Evolutionary conservation across 2,113 vertebrate species (phyloP).

Genomic region (Elephantulus edwardii): DNA sequence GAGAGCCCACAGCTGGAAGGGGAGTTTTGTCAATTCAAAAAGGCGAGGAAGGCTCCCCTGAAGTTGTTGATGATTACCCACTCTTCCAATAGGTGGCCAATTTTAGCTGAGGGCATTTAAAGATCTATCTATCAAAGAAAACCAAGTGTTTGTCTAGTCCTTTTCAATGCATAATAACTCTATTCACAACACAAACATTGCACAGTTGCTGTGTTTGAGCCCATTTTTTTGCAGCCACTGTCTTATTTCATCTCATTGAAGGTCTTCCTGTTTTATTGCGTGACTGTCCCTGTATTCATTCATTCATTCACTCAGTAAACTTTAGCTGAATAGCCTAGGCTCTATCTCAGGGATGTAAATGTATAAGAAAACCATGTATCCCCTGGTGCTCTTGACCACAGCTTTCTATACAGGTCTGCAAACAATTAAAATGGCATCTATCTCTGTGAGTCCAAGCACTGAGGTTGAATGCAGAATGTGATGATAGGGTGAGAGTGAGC

Average conservation of each 20-base stretch:
- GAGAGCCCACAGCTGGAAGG: slow-evolving; percentile 36
- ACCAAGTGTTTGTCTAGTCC: too few relatives aligned
- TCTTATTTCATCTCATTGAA: not conserved
- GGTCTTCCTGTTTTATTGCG: not conserved
- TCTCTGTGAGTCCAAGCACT: not conserved
- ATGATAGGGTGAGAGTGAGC: not conserved
- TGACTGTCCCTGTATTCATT: not conserved
- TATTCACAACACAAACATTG: not conserved
- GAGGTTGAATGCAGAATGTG: not conserved
- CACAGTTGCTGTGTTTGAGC: not conserved
- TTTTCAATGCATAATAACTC: too few relatives aligned
- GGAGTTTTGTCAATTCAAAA: not conserved
- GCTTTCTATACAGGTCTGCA: not conserved
- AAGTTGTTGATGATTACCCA: not conserved
- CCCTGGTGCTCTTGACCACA: too few relatives aligned
- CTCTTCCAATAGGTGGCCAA: not conserved
- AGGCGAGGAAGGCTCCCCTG: not conserved
- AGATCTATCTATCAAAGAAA: not conserved
- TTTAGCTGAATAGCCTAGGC: not conserved
- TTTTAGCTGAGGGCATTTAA: not conserved
- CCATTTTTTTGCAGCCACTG: not conserved
- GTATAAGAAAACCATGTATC: not conserved
- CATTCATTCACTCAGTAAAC: not conserved
- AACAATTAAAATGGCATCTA: not conserved
- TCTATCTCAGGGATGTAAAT: not conserved